A percentile compares a stretch with the other conserved stretches of the same genome.
phyloP scores from a whole-genome alignment of 2,113 vertebrate genomes.

The Rhea pennata region DNA sequence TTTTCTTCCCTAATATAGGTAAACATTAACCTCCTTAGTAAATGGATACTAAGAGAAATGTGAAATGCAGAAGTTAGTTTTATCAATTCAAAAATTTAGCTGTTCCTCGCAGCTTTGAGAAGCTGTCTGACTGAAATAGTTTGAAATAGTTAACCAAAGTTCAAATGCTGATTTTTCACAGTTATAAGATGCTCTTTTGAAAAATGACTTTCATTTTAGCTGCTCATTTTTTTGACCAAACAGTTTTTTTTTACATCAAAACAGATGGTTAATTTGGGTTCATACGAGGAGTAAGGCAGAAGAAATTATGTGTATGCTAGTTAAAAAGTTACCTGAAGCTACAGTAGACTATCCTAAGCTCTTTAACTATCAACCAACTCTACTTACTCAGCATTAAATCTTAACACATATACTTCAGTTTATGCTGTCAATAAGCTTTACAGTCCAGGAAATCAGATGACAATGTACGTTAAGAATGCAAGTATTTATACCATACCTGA shows the following conservation, averaged over 20 bases:
- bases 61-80: not conserved
- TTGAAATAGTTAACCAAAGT: not conserved
- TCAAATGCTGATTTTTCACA: not conserved
- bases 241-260: not conserved
- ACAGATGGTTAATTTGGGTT: conserved; percentile 13
- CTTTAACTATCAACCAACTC: not conserved
- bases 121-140: not conserved
- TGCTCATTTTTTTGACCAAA: conserved; percentile 18
- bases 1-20: not conserved
- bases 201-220: conserved; percentile 26
- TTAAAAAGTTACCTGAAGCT: not conserved
- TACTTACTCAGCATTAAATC: conserved; percentile 11
- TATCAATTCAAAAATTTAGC: not conserved
- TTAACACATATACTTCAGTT: not conserved
- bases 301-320: not conserved
- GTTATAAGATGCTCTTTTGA: not conserved
- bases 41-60: not conserved
- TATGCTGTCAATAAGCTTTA: not conserved
- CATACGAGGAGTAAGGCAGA: not conserved
- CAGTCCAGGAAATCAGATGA: not conserved
- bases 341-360: not conserved
- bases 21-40: not conserved
- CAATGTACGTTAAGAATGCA: not conserved
- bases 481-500: not conserved
- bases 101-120: not conserved